These are phyloP conservation scores for Florisuga fusca DNA, from an alignment of 2,797 vertebrate genomes.

Conservation along the genomic window DNA sequence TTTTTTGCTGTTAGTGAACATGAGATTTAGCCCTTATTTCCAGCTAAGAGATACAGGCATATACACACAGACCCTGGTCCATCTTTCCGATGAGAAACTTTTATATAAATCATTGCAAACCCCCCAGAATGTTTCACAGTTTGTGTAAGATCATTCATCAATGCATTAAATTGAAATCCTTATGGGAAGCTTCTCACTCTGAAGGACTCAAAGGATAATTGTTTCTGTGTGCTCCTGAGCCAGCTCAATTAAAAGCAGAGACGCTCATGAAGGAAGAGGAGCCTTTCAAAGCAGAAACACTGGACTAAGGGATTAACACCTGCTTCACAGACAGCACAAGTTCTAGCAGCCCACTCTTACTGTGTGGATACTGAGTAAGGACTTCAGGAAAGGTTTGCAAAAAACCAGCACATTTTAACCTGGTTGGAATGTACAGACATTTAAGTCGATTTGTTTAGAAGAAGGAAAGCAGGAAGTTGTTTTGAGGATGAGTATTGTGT, in stretches of 20 bases:
- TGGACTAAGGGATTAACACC: not conserved
- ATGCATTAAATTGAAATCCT: not conserved
- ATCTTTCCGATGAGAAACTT: not conserved
- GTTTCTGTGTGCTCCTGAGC: not conserved
- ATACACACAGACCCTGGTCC: not conserved
- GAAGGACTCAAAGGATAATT: not conserved
- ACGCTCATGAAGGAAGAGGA: not conserved
- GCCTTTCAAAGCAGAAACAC: not conserved
- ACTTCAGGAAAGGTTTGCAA: not conserved
- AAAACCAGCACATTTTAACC: not conserved
- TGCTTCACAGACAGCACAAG: not conserved
- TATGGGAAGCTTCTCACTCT: not conserved
- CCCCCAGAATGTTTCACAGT: not conserved
- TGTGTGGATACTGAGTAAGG: not conserved
- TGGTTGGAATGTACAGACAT: not conserved
- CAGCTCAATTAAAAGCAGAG: not conserved
- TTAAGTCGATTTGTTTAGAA: not conserved
- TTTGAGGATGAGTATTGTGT: not conserved
- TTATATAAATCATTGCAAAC: not conserved
- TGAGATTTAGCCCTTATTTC: not conserved
- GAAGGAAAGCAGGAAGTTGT: not conserved
- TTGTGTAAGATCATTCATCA: not conserved
- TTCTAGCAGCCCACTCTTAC: not conserved
- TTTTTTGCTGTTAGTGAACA: not conserved
- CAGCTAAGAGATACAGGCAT: not conserved